These are phyloP conservation scores for Lineus longissimus DNA, from an alignment of 1,140 invertebrate genomes.

Conservation along the genomic window DNA sequence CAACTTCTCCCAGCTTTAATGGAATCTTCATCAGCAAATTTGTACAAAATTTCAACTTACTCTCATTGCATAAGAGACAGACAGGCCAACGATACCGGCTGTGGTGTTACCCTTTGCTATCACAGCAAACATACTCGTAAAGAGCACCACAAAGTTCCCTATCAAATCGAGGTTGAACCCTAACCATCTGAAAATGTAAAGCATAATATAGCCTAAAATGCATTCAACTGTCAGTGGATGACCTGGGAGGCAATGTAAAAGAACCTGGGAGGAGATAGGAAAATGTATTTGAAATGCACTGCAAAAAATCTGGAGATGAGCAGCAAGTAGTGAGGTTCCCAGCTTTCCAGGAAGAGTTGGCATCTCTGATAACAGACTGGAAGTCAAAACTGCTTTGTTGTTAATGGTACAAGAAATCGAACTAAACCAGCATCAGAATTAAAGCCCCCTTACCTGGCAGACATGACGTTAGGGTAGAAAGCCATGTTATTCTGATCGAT, in stretches of 20 bases:
- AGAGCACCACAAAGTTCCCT: constrained; percentile 60
- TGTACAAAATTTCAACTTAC: constrained; percentile 40
- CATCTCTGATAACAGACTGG: no score
- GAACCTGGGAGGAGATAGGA: no score
- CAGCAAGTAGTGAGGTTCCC: no score
- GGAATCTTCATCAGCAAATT: neutral
- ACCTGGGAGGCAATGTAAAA: neutral
- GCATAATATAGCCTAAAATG: constrained; percentile 54
- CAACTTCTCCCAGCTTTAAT: neutral
- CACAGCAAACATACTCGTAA: constrained; percentile 59
- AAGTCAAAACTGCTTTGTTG: no score
- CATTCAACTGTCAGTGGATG: constrained; percentile 45
- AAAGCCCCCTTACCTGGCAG: constrained; percentile 35
- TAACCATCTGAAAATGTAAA: constrained; percentile 69
- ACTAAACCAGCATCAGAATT: no score
- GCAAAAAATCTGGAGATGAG: no score
- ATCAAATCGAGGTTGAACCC: constrained; percentile 84
- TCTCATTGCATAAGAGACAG: constrained; percentile 57
- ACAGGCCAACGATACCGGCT: constrained; percentile 56
- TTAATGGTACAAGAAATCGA: no score
- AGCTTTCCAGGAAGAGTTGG: no score
- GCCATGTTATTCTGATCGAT: constrained; percentile 17
- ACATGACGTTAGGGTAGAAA: constrained; percentile 19
- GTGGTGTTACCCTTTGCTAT: constrained; percentile 46
- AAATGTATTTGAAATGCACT: no score